Evolutionary conservation across 1,140 invertebrate genomes (phyloP), one percentile per base, ranked within the genome.

Genomic region (Ips nitidus): DNA sequence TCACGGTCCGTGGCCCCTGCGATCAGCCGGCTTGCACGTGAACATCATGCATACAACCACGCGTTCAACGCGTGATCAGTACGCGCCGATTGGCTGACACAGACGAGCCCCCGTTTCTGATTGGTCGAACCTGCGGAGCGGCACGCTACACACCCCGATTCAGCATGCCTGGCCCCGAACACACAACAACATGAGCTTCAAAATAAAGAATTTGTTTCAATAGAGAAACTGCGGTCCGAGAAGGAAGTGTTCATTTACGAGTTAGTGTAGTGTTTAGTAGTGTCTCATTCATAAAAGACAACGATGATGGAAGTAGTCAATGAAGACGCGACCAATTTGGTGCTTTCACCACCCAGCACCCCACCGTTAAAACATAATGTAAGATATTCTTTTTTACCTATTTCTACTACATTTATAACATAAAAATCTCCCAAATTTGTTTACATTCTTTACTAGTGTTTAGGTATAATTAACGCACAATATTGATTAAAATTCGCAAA

Each of bases 321-420:
- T 53, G 52, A 70, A 63, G 36, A 53, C 6, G 39, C 53, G 2
- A 41, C 4, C 3, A 40, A 5, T 38, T 47, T 71, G 37, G 60
- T 83, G 66, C 81, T 85, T 58, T 87, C 86, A 63, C 86, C 86
- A 63, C 86, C 86, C 56, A 83, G 83, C 69, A 86, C 85, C 69
- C 86, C 86, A 66, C 84, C 84, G 64, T 73, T 86, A 36, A 83
- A 83, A 77, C 79, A 2, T 55, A 8, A 50, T 50, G 6, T 50
- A 22, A 50, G 45, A 2, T 50, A 1, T 50, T 50, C 22, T 50
- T 50, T 2, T 2, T 50, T 8, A 50, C 45, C 22, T 22, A 50
- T 50, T 50, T 50, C 45, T 50, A 50, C 1, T 56, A 37, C 53
- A n/a, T 38, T 56, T 3, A 4, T 7, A 37, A 56, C 53, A 37